These are phyloP conservation scores for Paralichthys olivaceus DNA, from an alignment of 2,113 vertebrate species.

Conservation along the genomic window DNA sequence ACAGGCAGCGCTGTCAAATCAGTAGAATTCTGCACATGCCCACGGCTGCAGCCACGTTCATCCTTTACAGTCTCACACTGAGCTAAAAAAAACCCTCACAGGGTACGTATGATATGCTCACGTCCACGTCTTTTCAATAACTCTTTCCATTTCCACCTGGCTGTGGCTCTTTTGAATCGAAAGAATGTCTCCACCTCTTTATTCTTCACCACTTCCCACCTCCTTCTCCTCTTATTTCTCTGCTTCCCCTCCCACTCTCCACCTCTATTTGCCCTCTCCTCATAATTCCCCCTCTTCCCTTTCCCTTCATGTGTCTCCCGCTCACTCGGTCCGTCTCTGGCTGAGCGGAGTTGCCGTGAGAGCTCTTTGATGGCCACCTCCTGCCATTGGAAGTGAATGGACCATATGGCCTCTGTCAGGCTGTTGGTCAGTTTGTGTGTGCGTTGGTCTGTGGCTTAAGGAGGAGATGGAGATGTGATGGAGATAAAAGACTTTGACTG, in stretches of 20 bases:
- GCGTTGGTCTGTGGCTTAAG: slow-evolving; percentile 59
- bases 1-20: slow-evolving; percentile 16
- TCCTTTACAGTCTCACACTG: background rate
- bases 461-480: slow-evolving; percentile 68
- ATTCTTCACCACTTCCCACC: slow-evolving; percentile 3
- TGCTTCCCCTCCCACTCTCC: slow-evolving; percentile 19
- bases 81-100: no score
- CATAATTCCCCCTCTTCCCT: slow-evolving; percentile 31
- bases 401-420: slow-evolving; percentile 75
- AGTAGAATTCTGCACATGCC: slow-evolving; percentile 14
- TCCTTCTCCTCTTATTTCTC: slow-evolving; percentile 13
- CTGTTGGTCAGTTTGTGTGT: slow-evolving; percentile 60
- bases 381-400: slow-evolving; percentile 72
- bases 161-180: background rate
- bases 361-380: slow-evolving; percentile 76
- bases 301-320: slow-evolving; percentile 34
- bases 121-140: slow-evolving; percentile 6
- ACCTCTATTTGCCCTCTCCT: slow-evolving; percentile 39
- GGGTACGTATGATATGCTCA: slow-evolving; percentile 35
- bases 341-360: slow-evolving; percentile 62
- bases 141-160: slow-evolving; percentile 18
- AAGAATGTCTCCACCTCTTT: slow-evolving; percentile 14
- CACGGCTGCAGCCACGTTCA: background rate
- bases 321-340: slow-evolving; percentile 32
- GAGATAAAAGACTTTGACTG: slow-evolving; percentile 64